Base-by-base conservation (phyloP, 2,888 invertebrate species). In the Vanessa cardui region DNA sequence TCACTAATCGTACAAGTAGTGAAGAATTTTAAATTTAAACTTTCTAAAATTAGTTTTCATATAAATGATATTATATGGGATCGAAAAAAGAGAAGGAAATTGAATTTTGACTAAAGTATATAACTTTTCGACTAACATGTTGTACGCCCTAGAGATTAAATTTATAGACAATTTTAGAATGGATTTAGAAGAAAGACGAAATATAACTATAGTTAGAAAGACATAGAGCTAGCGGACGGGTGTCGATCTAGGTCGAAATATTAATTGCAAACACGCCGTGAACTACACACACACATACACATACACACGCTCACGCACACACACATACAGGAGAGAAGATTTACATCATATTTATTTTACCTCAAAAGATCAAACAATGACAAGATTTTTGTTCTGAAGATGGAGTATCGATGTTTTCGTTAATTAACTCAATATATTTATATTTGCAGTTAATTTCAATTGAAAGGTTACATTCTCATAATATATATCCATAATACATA, bases 141-240 rank as follows among this genome's bases (percentile, higher is more conserved):
- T 39, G 12, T 39, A 39, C 39, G 12, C 4, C n/a, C 3, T 44
- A 21, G 44, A 15, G 33, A 52, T 12, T 15, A 16, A 7, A 15
- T 52, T 31, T 18, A 6, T 20, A 49, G 18, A 20, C 21, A 52
- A 52, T 47, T n/a, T 47, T 52, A 52, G 52, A 20, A 56, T 16
- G 31, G 1, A 12, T 50, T 58, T 15, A 61, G n/a, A 6, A 21
- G 54, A 46, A 47, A 31, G 8, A 58, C 7, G 52, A 52, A 39
- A 9, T 54, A 52, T 20, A 65, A 18, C 46, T 49, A 49, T 6
- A 63, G 44, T 33, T 52, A 67, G 64, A 49, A 12, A 62, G 54
- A 59, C 72, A 73, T 79, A 86, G 82, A 81, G 72, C 86, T 89
- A 88, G 80, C 87, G 90, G 90, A 90, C 90, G 90, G 90, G 90